These are phyloP conservation scores for Ischnus inquisitorius DNA, from an alignment of 2,888 invertebrate species.

Conservation along the genomic window DNA sequence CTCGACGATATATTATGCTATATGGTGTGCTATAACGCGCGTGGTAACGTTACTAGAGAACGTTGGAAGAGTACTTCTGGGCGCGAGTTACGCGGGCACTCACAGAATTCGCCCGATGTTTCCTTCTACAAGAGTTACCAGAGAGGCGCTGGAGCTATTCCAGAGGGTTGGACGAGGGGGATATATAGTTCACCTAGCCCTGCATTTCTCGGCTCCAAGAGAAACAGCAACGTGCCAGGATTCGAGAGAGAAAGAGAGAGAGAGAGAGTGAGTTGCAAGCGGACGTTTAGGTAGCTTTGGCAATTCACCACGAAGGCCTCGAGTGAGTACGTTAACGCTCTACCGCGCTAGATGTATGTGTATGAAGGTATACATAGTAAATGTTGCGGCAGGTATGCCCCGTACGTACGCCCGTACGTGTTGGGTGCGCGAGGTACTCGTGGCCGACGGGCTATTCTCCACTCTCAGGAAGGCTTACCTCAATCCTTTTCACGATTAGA, in stretches of 20 bases:
- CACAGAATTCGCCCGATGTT: constrained; percentile 51
- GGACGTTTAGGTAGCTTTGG: constrained; percentile 63
- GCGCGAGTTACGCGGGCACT: constrained; percentile 62
- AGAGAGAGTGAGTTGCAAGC: constrained; percentile 37
- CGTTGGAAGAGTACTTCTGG: constrained; percentile 63
- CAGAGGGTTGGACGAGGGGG: constrained; percentile 41
- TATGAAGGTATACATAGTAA: constrained; percentile 14
- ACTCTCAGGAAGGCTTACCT: constrained; percentile 57
- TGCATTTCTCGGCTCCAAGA: constrained; percentile 58
- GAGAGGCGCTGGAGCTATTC: constrained; percentile 49
- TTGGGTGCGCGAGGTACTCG: constrained; percentile 39
- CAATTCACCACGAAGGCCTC: constrained; percentile 62
- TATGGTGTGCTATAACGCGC: constrained; percentile 47
- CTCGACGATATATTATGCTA: constrained; percentile 58
- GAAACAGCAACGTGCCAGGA: constrained; percentile 42
- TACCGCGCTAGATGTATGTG: constrained; percentile 31
- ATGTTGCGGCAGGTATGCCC: constrained; percentile 21
- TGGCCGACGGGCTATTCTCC: constrained; percentile 46
- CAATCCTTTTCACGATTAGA: constrained; percentile 68
- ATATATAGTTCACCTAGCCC: constrained; percentile 45
- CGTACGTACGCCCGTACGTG: constrained; percentile 6
- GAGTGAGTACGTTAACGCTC: constrained; percentile 61
- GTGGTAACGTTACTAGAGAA: constrained; percentile 50
- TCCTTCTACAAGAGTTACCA: constrained; percentile 23
- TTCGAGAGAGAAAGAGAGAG: constrained; percentile 32